These are phyloP conservation scores for Muschampia plurimacula DNA, from an alignment of 2,888 invertebrate species.

Conservation along the genomic window DNA sequence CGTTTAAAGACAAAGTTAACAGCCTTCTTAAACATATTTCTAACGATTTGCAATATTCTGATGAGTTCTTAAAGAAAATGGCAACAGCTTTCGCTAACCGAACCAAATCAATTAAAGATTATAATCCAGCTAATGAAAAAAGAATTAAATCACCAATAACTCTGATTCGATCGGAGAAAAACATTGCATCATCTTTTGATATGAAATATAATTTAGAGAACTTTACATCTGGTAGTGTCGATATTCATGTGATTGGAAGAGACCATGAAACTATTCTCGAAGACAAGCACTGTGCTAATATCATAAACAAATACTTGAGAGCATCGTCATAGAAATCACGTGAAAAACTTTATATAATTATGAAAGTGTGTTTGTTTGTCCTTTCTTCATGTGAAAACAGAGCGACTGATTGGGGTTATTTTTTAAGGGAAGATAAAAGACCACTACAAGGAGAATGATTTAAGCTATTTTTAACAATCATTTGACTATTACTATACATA, in stretches of 20 bases:
- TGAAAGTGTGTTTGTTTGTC: too few species aligned
- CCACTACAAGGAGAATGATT: too few species aligned
- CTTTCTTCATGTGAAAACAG: too few species aligned
- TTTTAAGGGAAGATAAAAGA: too few species aligned
- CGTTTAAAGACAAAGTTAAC: not conserved
- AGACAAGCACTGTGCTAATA: not conserved
- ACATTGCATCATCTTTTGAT: not conserved
- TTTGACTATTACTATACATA: too few species aligned
- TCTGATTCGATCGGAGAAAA: conserved; percentile 7
- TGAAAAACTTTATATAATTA: too few species aligned
- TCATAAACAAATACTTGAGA: not conserved
- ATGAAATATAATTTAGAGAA: conserved; percentile 9
- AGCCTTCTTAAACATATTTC: not conserved
- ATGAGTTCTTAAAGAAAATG: not conserved
- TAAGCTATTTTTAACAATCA: too few species aligned
- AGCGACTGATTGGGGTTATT: too few species aligned
- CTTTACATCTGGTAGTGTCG: not conserved
- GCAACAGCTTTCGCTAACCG: not conserved
- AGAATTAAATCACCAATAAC: not conserved
- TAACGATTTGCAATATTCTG: not conserved
- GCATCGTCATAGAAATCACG: too few species aligned
- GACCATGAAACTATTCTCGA: not conserved
- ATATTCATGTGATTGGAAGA: not conserved
- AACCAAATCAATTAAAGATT: not conserved
- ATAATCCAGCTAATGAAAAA: not conserved